Evolutionary conservation across 1,140 invertebrate species (phyloP).

Genomic region (Sesamia nonagrioides): DNA sequence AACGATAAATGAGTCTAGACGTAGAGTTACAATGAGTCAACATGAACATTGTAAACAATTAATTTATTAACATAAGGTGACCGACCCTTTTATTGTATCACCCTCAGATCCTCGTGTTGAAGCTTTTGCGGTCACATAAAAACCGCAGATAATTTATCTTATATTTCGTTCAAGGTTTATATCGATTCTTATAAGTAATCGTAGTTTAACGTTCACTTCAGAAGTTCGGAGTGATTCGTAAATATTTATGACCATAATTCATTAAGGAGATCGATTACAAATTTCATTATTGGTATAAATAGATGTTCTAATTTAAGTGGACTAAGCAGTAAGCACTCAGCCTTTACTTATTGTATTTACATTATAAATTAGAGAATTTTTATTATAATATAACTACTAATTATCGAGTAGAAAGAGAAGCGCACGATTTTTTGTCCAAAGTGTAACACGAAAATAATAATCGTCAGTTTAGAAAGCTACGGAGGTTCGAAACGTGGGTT

Average conservation of each 20-base stretch:
- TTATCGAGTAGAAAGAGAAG: slow-evolving; percentile 3
- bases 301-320: neutral
- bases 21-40: too few relatives aligned
- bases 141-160: neutral
- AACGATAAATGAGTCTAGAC: too few relatives aligned
- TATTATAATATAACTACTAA: neutral
- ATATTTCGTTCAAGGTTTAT: neutral
- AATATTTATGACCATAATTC: slow-evolving; percentile 2
- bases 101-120: too few relatives aligned
- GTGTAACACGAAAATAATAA: slow-evolving; percentile 30
- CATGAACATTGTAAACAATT: neutral
- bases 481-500: slow-evolving; percentile 58
- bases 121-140: neutral
- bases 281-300: neutral
- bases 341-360: neutral
- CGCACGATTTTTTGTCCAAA: slow-evolving; percentile 30
- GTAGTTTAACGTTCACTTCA: neutral
- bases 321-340: neutral
- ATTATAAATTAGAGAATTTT: slow-evolving; percentile 13
- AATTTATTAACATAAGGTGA: neutral
- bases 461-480: slow-evolving; percentile 45
- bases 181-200: neutral
- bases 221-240: neutral
- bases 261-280: neutral
- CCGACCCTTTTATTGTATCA: neutral